phyloP scores from a whole-genome alignment of 37 sponge, comb jelly and placozoan genomes.

The Mnemiopsis leidyi region DNA sequence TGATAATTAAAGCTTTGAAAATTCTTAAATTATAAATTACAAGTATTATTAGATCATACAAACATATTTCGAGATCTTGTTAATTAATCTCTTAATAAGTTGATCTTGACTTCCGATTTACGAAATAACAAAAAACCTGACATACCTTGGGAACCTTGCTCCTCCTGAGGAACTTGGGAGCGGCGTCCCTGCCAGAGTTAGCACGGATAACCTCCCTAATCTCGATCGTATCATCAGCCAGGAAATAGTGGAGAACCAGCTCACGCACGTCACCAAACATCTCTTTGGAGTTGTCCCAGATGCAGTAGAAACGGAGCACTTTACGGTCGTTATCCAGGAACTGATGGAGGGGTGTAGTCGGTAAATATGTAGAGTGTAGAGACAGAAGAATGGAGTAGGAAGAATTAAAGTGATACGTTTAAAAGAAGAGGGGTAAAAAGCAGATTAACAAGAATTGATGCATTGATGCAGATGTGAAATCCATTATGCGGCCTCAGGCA shows the following conservation, averaged over 20 bases:
- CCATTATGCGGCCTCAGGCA: too few species aligned
- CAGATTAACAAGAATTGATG: too few species aligned
- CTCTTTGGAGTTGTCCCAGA: slow-evolving; percentile 88
- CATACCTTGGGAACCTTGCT: slow-evolving; percentile 77
- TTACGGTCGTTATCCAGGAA: slow-evolving; percentile 93
- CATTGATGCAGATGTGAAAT: too few species aligned
- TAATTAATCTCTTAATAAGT: too few species aligned
- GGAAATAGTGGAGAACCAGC: slow-evolving; percentile 90
- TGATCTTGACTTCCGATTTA: too few species aligned
- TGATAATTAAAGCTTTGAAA: background rate
- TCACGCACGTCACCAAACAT: slow-evolving; percentile 93
- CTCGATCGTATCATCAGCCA: slow-evolving; percentile 96
- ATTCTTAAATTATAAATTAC: background rate
- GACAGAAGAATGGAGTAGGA: too few species aligned
- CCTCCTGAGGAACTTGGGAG: slow-evolving; percentile 85
- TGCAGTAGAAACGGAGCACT: slow-evolving; percentile 87
- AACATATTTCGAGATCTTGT: too few species aligned
- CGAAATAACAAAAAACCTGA: too few species aligned
- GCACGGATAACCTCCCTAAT: slow-evolving; percentile 81
- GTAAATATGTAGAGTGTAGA: too few species aligned
- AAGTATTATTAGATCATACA: background rate
- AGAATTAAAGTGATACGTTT: too few species aligned
- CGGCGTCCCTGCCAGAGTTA: slow-evolving; percentile 91
- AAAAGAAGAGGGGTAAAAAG: too few species aligned
- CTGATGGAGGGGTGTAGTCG: slow-evolving; percentile 68